Evolutionary conservation across 2,113 vertebrate species (phyloP), one percentile per base, ranked within the genome.

Genomic region (Corvus moneduloides): DNA sequence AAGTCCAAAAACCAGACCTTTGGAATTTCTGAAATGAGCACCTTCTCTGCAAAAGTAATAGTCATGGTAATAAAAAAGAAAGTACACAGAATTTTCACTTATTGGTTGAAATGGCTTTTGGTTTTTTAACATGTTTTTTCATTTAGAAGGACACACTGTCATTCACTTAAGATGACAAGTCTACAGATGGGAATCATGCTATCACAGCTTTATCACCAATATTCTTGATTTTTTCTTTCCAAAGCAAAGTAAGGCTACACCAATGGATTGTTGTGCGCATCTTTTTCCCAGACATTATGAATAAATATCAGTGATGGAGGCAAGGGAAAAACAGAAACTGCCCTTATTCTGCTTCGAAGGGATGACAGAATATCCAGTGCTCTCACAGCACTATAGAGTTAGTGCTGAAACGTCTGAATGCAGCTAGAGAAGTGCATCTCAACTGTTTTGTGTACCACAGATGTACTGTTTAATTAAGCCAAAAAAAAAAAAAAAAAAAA

Each of bases 381-480:
- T 43, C 37, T 87, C 48, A 41, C 20, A 62, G 39, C 75, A 77
- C 85, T 89, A 37, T 3, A 69, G 91, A 96, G 63, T 80, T 81
- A 85, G 73, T 66, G 69, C 84, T 71, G 72, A 90, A 93, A 87
- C 64, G 92, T 96, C 91, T 97, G 90, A 96, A 89, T 15, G 16
- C 32, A 11, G 95, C 91, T 71, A 63, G 44, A 82, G 78, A 91
- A 87, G 66, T 44, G n/a, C 56, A 93, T 87, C 73, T 41, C 51
- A 22, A 88, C 61, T 88, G 77, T 67, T 95, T 72, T 93, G 95
- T 94, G 89, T 56, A 78, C 73, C 64, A 62, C 88, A 90, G 61
- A 93, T 33, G 62, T 56, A 94, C 93, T 85, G 80, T 96, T 97
- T 95, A 96, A 97, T 95, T 94, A 97, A 93, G 92, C 67, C 94